Conservation (phyloP, 2,888 invertebrate genomes). For the Limnephilus rhombicus region DNA sequence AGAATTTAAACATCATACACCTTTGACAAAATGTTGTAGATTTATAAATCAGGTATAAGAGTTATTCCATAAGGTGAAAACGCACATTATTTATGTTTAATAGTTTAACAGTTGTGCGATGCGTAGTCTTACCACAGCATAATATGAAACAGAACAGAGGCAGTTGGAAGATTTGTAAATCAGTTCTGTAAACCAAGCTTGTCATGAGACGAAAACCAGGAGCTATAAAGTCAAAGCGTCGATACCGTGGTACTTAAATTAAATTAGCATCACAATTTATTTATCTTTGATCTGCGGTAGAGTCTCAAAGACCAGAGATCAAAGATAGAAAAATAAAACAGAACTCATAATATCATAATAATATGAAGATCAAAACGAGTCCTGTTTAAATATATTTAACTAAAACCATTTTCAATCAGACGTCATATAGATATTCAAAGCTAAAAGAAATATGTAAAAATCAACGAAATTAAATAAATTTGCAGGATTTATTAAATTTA, state of each 20-base stretch:
- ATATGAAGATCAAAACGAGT: neutral
- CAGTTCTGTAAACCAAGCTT: neutral
- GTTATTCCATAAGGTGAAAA: neutral
- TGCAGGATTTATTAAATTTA: neutral
- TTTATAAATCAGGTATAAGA: neutral
- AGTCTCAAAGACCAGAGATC: neutral
- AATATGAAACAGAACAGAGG: neutral
- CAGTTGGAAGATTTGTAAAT: neutral
- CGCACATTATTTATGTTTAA: neutral
- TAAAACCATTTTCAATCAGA: neutral
- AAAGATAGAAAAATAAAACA: neutral
- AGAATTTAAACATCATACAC: neutral
- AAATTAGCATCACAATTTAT: neutral
- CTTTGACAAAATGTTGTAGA: neutral
- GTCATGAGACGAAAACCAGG: constrained; percentile 1
- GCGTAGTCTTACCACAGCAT: neutral
- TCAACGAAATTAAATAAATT: neutral
- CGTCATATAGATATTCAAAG: neutral
- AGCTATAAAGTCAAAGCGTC: neutral
- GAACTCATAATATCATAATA: neutral
- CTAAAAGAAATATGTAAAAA: neutral
- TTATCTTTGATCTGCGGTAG: neutral
- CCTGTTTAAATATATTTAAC: neutral
- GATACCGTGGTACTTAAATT: neutral
- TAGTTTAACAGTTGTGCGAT: neutral